Conservation (phyloP, 2,113 vertebrate species). For the Aspiorhynchus laticeps region DNA sequence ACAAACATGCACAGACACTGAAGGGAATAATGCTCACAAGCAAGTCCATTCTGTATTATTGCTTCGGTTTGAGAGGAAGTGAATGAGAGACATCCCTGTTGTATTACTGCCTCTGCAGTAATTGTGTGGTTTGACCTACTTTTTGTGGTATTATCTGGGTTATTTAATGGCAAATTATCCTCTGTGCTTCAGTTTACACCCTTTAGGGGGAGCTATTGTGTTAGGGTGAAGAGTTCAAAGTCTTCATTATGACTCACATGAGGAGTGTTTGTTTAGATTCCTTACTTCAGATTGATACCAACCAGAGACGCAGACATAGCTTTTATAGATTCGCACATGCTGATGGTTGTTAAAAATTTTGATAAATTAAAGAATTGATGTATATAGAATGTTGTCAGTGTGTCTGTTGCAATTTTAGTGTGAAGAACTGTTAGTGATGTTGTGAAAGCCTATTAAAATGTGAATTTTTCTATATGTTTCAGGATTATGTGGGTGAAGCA, state of each 20-base stretch:
- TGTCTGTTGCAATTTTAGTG: background rate
- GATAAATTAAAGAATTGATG: background rate
- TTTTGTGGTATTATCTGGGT: conserved; percentile 31
- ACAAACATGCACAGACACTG: background rate
- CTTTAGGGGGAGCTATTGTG: conserved; percentile 28
- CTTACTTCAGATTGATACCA: background rate
- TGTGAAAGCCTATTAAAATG: background rate
- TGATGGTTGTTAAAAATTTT: background rate
- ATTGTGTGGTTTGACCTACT: conserved; percentile 51
- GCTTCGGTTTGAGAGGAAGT: background rate
- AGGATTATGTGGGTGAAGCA: conserved; percentile 96
- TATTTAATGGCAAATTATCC: background rate
- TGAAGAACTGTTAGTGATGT: background rate
- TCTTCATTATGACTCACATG: background rate
- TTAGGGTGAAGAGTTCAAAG: conserved; percentile 38
- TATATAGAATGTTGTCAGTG: background rate
- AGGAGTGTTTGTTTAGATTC: background rate
- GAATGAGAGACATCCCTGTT: background rate
- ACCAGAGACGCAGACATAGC: background rate
- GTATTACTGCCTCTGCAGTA: conserved; percentile 24
- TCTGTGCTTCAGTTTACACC: background rate
- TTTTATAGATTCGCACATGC: background rate
- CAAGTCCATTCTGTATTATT: background rate
- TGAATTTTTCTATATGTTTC: conserved; percentile 57
- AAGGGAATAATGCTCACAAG: background rate